Base-by-base conservation (phyloP, 2,797 vertebrate genomes). In the Coregonus sp. region DNA sequence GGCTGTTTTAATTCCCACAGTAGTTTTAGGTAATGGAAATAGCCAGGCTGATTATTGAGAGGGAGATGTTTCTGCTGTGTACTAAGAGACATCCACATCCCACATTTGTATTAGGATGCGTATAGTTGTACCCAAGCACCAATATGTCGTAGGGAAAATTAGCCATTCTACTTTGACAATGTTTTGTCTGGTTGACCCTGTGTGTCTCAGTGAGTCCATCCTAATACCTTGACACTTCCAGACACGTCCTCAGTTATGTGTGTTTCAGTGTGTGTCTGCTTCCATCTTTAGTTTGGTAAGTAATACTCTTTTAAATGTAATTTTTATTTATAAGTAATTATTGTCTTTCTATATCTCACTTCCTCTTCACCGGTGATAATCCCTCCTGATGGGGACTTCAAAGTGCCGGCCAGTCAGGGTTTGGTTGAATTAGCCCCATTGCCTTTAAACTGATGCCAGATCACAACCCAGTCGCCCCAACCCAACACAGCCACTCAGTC, bases 1-100 rank as follows among this genome's bases (percentile, higher is more conserved):
- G 50, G 59, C 63, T 86, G 83, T 82, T 81, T 91, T 90, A 92
- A 94, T 92, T 87, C 81, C 66, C 20, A 70, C 70, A 72, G 79
- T 66, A 76, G 81, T 77, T 86, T 86, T 83, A 87, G 84, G 83
- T 84, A 74, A 77, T 63, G 81, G 74, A 84, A 84, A 83, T 87
- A 89, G 84, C 75, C 83, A 84, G 84, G 84, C 82, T 82, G 77
- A 78, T 66, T 88, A 83, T 89, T 90, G 77, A 90, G 40, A 35
- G 52, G 29, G 71, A 54, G 52, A 56, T 54, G 50, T 33, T 2
- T 15, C 16, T 7, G 14, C n/a, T 72, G 25, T 25, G 25, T 25
- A 40, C 75, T 74, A 51, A 47, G 54, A 75, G 65, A 56, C 52
- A 73, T 54, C 29, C 16, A 73, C 33, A 74, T 47, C 37, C 9